phyloP scores from a whole-genome alignment of 2,113 vertebrate genomes.

The Todiramphus chloris region DNA sequence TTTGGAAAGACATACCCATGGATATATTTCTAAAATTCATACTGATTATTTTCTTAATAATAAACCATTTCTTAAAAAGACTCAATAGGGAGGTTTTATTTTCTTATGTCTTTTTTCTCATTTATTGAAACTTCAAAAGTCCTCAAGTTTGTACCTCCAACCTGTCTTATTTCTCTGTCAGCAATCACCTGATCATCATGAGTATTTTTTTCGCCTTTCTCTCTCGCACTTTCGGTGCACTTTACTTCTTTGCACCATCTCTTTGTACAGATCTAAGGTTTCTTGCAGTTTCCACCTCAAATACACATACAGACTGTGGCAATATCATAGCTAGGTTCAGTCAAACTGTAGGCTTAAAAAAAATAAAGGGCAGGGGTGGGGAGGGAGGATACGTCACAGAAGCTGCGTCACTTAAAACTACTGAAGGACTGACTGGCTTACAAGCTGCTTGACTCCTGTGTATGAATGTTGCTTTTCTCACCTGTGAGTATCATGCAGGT shows the following conservation, averaged over 20 bases:
- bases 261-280: not conserved
- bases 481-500: not conserved
- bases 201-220: not conserved
- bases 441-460: not conserved
- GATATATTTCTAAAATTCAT: not conserved
- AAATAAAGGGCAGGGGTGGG: not conserved
- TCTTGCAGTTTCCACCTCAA: not conserved
- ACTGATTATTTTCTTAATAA: not conserved
- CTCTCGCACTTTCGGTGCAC: not conserved
- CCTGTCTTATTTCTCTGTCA: not conserved
- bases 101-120: not conserved
- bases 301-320: fast-evolving
- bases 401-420: not conserved
- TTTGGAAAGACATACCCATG: not conserved
- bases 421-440: not conserved
- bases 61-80: not conserved
- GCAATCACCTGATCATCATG: not conserved
- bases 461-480: not conserved
- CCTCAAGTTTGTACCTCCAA: not conserved
- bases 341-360: not conserved
- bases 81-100: not conserved
- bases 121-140: not conserved
- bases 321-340: not conserved
- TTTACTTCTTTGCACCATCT: not conserved
- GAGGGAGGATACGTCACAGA: not conserved